Base-by-base conservation (phyloP, 2,797 vertebrate genomes). In the Takifugu ocellatus region DNA sequence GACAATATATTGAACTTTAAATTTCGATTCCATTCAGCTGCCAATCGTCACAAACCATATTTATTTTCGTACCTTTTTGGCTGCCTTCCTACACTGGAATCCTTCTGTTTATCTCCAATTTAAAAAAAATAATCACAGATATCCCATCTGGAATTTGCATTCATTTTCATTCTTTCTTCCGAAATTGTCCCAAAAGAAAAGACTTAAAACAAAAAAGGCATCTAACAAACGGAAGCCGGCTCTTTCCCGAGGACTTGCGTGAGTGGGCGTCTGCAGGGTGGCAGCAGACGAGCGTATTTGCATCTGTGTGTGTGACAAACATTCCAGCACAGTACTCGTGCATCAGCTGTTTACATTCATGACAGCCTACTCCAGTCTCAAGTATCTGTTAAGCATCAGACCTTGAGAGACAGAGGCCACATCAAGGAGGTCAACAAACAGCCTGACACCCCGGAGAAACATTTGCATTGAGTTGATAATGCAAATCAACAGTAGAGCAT, bases 341-440 rank as follows among this genome's bases (percentile, higher is more conserved):
- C 72, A 55, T 88, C 81, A 78, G 74, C 84, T 88, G 87, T 90
- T 91, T 88, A 85, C 79, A 83, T 84, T 87, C 75, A 74, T 75
- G 63, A 87, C 83, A 85, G 86, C 79, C 85, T 80, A 70, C 84
- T 87, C 66, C 58, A 70, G 70, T 88, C 75, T 90, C 72, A 84
- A 91, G 88, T 89, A 82, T 88, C 83, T 59, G 69, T 80, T 84
- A 88, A 89, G 85, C 78, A 84, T 83, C 76, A 68, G 82, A 83
- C 83, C 78, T 84, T 84, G 74, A 84, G 79, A 86, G 78, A 79
- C 82, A 81, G 72, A 70, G 85, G 74, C 76, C 83, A 89, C 82
- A 84, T 89, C 82, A 86, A 88, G 74, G 81, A 83, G 87, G 86
- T 87, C 88, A 89, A 87, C 84, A 90, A 84, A 84, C 73, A 85